phyloP scores from a whole-genome alignment of 2,113 vertebrate genomes.

The Himantopus leucocephalus region DNA sequence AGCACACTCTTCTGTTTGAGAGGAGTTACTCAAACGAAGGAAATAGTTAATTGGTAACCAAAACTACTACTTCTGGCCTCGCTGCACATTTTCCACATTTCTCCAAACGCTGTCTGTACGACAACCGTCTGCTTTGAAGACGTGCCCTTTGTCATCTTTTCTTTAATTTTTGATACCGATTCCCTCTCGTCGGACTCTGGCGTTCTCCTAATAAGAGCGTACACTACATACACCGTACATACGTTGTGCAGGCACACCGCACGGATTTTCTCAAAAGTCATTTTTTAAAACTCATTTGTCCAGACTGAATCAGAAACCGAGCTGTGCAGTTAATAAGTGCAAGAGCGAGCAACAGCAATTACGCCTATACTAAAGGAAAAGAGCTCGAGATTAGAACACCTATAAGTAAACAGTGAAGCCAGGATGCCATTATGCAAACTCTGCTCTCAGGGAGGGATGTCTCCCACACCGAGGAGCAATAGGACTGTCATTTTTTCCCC shows the following conservation, averaged over 20 bases:
- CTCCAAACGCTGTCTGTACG: neutral
- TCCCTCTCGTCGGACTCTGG: neutral
- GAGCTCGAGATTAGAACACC: slow-evolving; percentile 72
- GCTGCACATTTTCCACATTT: slow-evolving; percentile 36
- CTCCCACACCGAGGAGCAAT: slow-evolving; percentile 72
- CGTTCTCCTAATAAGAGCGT: neutral
- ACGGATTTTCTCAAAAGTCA: slow-evolving; percentile 9
- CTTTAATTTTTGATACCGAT: neutral
- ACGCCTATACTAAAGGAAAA: slow-evolving; percentile 75
- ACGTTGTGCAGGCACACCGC: neutral
- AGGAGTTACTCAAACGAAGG: slow-evolving; percentile 77
- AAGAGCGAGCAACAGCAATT: slow-evolving; percentile 68
- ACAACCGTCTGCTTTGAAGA: neutral
- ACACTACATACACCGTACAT: neutral
- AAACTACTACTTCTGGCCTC: slow-evolving; percentile 63
- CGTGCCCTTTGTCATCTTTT: slow-evolving; percentile 5
- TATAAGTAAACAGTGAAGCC: slow-evolving; percentile 68
- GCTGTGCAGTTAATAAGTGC: slow-evolving; percentile 38
- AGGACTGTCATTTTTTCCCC: slow-evolving; percentile 75
- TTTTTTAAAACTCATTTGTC: slow-evolving; percentile 49
- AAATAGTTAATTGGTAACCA: slow-evolving; percentile 72
- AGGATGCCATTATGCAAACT: slow-evolving; percentile 75
- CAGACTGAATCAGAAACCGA: slow-evolving; percentile 26
- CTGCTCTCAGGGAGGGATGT: slow-evolving; percentile 71
- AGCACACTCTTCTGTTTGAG: slow-evolving; percentile 86